Percentiles rank a stretch among this genome's conserved stretches.
Evolutionary conservation across 2,888 invertebrate genomes (phyloP).

Genomic region (Micoletzkya japonica): DNA sequence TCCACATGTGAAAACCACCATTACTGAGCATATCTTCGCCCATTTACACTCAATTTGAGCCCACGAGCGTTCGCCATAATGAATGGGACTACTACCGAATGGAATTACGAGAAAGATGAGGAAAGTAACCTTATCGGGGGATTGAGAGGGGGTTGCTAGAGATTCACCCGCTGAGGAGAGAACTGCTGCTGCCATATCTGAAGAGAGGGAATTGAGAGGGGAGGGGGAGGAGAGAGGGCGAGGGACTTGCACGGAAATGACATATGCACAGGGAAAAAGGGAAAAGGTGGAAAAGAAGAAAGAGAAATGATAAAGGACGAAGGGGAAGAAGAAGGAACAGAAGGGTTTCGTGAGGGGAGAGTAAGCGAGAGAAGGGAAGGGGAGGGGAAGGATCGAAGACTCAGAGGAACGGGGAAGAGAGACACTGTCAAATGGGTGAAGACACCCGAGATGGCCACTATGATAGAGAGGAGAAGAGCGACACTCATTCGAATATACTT

Average conservation of each 20-base stretch:
- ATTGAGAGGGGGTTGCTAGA: neutral
- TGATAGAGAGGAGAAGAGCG: neutral
- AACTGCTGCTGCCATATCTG: neutral
- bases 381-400: neutral
- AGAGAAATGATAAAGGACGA: neutral
- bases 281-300: neutral
- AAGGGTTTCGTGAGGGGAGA: neutral
- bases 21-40: too few species aligned
- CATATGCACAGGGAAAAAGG: slow-evolving; percentile 5
- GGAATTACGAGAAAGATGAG: slow-evolving; percentile 6
- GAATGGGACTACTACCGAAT: neutral
- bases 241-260: slow-evolving; percentile 1
- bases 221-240: slow-evolving; percentile 1
- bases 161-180: too few species aligned
- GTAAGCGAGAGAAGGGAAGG: neutral
- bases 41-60: too few species aligned
- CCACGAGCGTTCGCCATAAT: too few species aligned
- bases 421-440: neutral
- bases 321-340: slow-evolving; percentile 10
- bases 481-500: too few species aligned
- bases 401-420: neutral
- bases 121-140: neutral
- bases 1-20: too few species aligned
- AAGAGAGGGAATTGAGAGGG: neutral
- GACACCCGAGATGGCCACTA: neutral